phyloP scores from a whole-genome alignment of 2,113 vertebrate species.

The Picathartes gymnocephalus region DNA sequence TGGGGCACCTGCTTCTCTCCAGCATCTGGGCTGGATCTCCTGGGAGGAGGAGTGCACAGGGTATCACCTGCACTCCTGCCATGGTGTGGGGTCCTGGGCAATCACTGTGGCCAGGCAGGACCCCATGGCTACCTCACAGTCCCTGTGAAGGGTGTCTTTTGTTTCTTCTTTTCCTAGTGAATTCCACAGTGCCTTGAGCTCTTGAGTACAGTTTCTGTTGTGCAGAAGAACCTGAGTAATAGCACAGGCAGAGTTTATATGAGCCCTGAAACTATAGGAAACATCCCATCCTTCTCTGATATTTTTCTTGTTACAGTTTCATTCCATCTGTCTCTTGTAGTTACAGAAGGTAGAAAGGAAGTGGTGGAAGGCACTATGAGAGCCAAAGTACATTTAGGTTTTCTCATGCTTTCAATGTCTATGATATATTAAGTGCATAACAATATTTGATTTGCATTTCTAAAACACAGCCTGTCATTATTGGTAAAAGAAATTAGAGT shows the following conservation, averaged over 20 bases:
- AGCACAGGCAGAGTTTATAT: neutral
- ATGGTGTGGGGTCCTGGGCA: neutral
- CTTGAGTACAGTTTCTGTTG: neutral
- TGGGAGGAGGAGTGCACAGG: neutral
- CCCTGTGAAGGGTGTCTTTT: neutral
- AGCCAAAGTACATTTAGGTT: neutral
- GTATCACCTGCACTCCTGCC: neutral
- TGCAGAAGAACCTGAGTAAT: neutral
- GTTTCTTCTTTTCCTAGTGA: neutral
- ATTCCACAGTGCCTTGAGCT: neutral
- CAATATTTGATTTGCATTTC: neutral
- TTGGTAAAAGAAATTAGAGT: neutral
- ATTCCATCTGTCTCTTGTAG: neutral
- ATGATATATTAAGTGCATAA: neutral
- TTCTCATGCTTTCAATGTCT: neutral
- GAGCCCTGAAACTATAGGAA: neutral
- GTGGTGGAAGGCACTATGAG: neutral
- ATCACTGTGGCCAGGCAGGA: neutral
- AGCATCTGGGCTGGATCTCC: neutral
- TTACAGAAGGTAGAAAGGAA: neutral
- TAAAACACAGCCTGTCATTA: neutral
- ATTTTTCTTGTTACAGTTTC: neutral
- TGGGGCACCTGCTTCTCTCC: neutral
- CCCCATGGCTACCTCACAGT: neutral
- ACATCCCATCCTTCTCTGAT: neutral